Evolutionary conservation across 2,888 invertebrate genomes (phyloP).

Genomic region (Dichetophora obliterata): DNA sequence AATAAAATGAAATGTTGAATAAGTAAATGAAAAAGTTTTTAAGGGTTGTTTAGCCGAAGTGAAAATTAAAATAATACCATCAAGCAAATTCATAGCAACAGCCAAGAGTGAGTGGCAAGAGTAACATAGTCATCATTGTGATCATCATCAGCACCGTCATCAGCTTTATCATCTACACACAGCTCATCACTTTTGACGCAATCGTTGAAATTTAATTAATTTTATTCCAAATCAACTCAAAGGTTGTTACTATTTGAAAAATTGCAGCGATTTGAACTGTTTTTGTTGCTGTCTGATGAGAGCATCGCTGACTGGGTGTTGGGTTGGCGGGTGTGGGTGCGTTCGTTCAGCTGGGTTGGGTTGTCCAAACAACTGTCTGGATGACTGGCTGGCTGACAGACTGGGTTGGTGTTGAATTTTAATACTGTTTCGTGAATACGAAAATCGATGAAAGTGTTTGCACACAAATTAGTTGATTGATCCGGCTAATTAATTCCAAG

Average conservation of each 20-base stretch:
- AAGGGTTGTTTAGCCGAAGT: constrained; percentile 17
- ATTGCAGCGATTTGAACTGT: constrained; percentile 7
- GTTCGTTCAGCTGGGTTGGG: constrained; percentile 5
- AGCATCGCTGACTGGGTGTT: not conserved
- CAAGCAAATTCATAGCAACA: constrained; percentile 8
- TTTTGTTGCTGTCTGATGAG: not conserved
- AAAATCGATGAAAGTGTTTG: not conserved
- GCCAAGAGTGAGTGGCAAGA: not conserved
- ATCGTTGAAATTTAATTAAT: constrained; percentile 45
- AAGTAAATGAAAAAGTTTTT: not conserved
- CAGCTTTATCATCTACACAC: not conserved
- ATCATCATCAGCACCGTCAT: constrained; percentile 14
- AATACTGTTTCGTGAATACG: not conserved
- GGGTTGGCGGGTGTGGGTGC: not conserved
- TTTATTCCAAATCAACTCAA: constrained; percentile 41
- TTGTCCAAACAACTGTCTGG: not conserved
- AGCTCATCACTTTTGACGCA: constrained; percentile 32
- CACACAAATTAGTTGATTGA: constrained; percentile 2
- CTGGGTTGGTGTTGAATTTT: constrained; percentile 2
- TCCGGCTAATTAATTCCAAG: constrained; percentile 1
- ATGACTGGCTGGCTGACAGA: not conserved
- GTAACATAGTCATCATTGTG: not conserved
- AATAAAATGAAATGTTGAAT: not conserved
- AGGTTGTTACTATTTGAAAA: constrained; percentile 24
- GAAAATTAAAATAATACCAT: constrained; percentile 31